Evolutionary conservation across 2,797 vertebrate genomes (phyloP), one percentile per base, ranked within the genome.

Genomic region (Tenualosa thibaudeaui): DNA sequence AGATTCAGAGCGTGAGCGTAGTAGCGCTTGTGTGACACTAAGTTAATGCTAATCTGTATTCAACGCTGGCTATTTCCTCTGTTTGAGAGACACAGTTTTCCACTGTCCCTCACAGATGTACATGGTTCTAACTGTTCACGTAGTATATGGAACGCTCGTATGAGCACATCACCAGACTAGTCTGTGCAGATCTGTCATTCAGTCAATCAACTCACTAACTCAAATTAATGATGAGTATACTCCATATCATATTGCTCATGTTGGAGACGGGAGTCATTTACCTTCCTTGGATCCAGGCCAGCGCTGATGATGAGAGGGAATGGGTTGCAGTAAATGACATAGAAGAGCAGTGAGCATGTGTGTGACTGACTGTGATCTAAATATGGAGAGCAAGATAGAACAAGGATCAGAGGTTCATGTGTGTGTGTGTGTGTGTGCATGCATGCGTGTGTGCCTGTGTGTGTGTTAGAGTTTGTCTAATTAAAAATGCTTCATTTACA

Each of bases 371-470:
- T 22, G 54, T 5, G 19, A 56, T 19, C 54, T 56, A 56, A 56
- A 56, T 56, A 56, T 56, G 54, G 54, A 19, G 17, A 22, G 17
- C 3, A 15, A 13, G 0, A 26, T 5, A 37, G 31, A 75, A 37
- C 15, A 40, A 17, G 15, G 5, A 15, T 31, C 24, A 31, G 13
- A 26, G 31, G 31, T 75, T 26, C 37, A 26, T 68, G 65, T 68
- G 62, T 68, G 62, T 68, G 62, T 68, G 62, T 68, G 62, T 31
- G 24, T 68, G 24, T 68, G 62, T 68, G 62, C 31, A 9, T 68
- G 62, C 31, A n/a, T 65, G 60, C 26, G 5, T 65, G 60, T 0
- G 60, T 65, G 60, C 26, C n/a, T 12, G 65, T 68, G 65, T 15
- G 65, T 37, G 65, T 37, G 24, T 13, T 12, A 5, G 7, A 12